Base-by-base conservation (phyloP, 2,888 invertebrate genomes). In the Choristoneura rosaceana region DNA sequence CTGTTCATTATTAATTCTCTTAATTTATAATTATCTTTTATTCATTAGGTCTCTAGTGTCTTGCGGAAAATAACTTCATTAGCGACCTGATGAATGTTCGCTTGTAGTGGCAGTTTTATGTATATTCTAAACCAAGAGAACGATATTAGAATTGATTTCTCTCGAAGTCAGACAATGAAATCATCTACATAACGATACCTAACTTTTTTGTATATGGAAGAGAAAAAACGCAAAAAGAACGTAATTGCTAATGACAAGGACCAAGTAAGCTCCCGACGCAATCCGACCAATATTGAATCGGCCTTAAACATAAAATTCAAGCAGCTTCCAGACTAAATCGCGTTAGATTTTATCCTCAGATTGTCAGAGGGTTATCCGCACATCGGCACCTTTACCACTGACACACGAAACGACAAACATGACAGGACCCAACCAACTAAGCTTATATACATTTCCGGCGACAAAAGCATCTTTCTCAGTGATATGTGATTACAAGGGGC, bases 341-440 rank as follows among this genome's bases (percentile, higher is more conserved):
- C 85, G 87, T 81, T 77, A 87, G 89, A 89, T 91, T 85, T 84
- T 87, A 91, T 90, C 90, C 81, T 75, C 77, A 87, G 91, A 90
- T 91, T 91, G 91, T 90, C 90, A 86, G 77, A 47, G 64, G 83
- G 92, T 92, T 92, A 92, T 92, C 92, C 92, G 83, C 83, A 76
- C 84, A 90, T 90, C 90, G 85, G 75, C 70, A 75, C 81, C 73
- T 69, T 73, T 81, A 89, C 87, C 82, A 84, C 75, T 69, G 69
- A 61, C 75, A 73, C 61, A 70, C 50, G 33, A 61, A 59, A 66
- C 61, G 43, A 45, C 55, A 70, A 64, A 70, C 33, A 45, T 64
- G 38, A 47, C 68, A 75, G 75, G 74, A 77, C 69, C 71, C 58
- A 70, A 74, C 58, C 65, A 45, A 33, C 68, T 43, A 75, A 3